Base-by-base conservation (phyloP, 2,888 invertebrate genomes). In the Cactoblastis cactorum region DNA sequence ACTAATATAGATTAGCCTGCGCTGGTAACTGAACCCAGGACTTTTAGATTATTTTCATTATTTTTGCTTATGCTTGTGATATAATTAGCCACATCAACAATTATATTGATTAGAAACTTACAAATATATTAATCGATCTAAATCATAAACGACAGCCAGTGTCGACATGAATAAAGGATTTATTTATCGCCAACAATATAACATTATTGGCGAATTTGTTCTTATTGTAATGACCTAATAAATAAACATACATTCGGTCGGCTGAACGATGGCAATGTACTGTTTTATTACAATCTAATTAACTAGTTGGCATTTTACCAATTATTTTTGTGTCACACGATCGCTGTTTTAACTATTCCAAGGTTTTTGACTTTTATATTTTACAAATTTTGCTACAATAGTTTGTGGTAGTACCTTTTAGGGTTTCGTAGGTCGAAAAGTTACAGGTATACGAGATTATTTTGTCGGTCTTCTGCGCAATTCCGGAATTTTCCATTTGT, bases 261-360 rank as follows among this genome's bases (percentile, higher is more conserved):
- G 24, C 41, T 24, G 15, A 24, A 11, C 28, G 3, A 3, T 28
- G 15, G 43, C 43, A 34, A 34, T 46, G 46, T 34, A 34, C 46
- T 18, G 14, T 34, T 46, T 33, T 46, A 46, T 34, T 34, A 33
- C 19, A 46, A 19, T 34, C 22, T 46, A 33, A 34, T 46, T 46
- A 32, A 18, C 34, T 14, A 12, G 34, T 18, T 46, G 34, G 46
- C 45, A 32, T 19, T 15, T 22, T 22, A 45, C 46, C 28, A 49
- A 50, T 48, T 46, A 14, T 46, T 38, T 19, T 43, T 49, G 51
- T 49, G 54, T 28, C 17, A 56, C 53, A 37, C 37, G 15, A 17
- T 15, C 2, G 4, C 15, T 43, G 4, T 43, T 43, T 24, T 24
- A 43, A 28, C 8, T 9, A 14, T 28, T 43, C 28, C 43, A 43